phyloP scores from a whole-genome alignment of 2,888 invertebrate species.

The Cacoxenus indagator region DNA sequence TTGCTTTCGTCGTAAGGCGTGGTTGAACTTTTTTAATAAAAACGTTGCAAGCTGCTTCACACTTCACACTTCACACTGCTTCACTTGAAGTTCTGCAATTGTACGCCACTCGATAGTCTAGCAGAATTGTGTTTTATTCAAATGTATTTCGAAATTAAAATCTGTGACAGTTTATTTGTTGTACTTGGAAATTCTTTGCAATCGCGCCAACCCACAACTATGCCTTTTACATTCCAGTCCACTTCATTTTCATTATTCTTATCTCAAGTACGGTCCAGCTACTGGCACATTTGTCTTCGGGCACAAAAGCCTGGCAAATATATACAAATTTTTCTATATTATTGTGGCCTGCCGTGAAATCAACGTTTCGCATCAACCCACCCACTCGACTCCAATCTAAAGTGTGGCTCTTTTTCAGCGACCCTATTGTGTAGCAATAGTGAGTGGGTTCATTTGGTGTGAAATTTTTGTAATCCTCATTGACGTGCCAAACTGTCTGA shows the following conservation, averaged over 20 bases:
- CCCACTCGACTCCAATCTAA: not conserved
- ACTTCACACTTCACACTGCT: too few relatives aligned
- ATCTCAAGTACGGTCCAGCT: slow-evolving; percentile 50
- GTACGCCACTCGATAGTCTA: slow-evolving; percentile 11
- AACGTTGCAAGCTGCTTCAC: not conserved
- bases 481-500: slow-evolving; percentile 9
- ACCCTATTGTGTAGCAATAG: not conserved
- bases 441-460: slow-evolving; percentile 15
- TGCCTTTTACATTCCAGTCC: slow-evolving; percentile 44
- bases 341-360: slow-evolving; percentile 41
- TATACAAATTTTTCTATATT: slow-evolving; percentile 59
- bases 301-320: slow-evolving; percentile 44
- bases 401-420: slow-evolving; percentile 9
- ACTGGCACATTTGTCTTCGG: slow-evolving; percentile 40
- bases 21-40: slow-evolving; percentile 56
- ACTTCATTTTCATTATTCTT: slow-evolving; percentile 63
- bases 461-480: slow-evolving; percentile 23
- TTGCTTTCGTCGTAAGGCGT: slow-evolving; percentile 28
- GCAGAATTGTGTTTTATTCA: slow-evolving; percentile 43
- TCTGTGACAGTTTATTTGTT: slow-evolving; percentile 59
- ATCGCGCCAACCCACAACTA: not conserved
- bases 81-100: too few relatives aligned
- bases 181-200: slow-evolving; percentile 40
- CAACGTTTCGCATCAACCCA: not conserved
- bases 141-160: slow-evolving; percentile 52